These are phyloP conservation scores for Sylvietta virens DNA, from an alignment of 2,113 vertebrate species.

Conservation along the genomic window DNA sequence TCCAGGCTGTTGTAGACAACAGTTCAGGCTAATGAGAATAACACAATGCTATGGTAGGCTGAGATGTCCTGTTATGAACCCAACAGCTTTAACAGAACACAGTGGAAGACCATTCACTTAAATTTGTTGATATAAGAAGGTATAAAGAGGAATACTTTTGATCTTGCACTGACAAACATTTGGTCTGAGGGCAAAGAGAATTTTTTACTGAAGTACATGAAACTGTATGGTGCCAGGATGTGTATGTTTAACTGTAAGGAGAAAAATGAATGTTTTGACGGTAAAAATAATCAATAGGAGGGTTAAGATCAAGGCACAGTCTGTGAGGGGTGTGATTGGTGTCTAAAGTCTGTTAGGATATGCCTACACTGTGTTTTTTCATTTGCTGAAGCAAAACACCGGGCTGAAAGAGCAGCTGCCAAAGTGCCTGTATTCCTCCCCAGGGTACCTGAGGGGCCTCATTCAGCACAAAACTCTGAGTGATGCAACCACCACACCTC, in stretches of 20 bases:
- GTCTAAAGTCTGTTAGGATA: not conserved
- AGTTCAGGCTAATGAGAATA: not conserved
- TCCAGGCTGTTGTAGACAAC: not conserved
- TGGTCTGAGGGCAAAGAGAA: not conserved
- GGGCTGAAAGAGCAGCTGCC: not conserved
- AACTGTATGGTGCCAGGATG: not conserved
- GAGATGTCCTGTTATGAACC: not conserved
- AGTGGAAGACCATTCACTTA: not conserved
- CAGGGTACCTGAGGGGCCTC: not conserved
- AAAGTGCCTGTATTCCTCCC: not conserved
- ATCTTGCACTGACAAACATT: not conserved
- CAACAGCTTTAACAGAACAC: not conserved
- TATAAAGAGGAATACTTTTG: not conserved
- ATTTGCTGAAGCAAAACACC: not conserved
- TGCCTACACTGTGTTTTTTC: accelerated
- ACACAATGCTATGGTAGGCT: not conserved
- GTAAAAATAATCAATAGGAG: not conserved
- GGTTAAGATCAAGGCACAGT: not conserved
- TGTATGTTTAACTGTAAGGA: not conserved
- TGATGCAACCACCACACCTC: not conserved
- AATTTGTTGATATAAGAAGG: not conserved
- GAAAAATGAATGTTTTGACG: not conserved
- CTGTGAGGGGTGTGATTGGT: not conserved
- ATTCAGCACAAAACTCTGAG: not conserved
- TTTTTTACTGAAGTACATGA: not conserved